These are phyloP conservation scores for Atta colombica DNA, from an alignment of 1,140 invertebrate species.

Conservation along the genomic window DNA sequence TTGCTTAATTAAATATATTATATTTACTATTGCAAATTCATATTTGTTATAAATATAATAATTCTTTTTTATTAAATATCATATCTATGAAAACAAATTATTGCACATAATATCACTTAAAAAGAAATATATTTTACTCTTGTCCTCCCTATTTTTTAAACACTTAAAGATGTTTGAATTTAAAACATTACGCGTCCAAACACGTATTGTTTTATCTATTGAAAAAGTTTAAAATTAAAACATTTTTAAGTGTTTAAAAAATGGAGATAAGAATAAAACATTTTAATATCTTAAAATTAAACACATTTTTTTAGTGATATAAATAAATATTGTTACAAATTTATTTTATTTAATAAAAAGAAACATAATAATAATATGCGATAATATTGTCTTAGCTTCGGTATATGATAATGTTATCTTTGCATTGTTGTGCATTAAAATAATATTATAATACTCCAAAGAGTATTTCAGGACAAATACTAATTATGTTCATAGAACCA, in stretches of 20 bases:
- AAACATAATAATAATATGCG: not conserved
- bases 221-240: too few species aligned
- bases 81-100: not conserved
- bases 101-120: not conserved
- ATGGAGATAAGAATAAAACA: too few species aligned
- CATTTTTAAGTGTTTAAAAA: too few species aligned
- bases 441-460: not conserved
- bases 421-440: not conserved
- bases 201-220: too few species aligned
- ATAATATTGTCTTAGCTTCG: not conserved
- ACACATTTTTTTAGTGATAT: not conserved
- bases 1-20: not conserved
- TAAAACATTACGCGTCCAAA: too few species aligned
- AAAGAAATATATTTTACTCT: too few species aligned
- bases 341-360: not conserved
- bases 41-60: not conserved
- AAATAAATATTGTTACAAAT: constrained; percentile 7
- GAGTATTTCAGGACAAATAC: constrained; percentile 37
- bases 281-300: too few species aligned
- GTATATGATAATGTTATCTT: not conserved
- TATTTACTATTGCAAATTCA: not conserved
- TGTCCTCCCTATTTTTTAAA: too few species aligned
- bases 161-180: too few species aligned
- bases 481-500: constrained; percentile 43
- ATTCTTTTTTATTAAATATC: not conserved